Base-by-base conservation (phyloP, 1,140 invertebrate genomes). In the Camponotus vicinus region DNA sequence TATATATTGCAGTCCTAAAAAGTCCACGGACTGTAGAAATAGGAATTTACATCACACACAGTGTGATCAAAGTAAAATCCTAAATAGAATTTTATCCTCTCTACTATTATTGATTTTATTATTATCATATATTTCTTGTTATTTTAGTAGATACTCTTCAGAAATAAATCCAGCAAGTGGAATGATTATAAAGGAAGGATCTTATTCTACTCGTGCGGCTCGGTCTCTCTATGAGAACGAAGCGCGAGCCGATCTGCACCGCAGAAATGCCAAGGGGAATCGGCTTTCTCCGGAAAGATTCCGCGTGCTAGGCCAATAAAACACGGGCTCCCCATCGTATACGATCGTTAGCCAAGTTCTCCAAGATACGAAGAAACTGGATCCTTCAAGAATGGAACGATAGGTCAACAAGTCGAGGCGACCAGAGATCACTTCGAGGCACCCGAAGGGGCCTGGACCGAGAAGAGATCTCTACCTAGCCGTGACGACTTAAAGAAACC, bases 341-440 rank as follows among this genome's bases (percentile, higher is more conserved):
- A 61, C 78, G 76, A 70, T 80, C 78, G 66, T 70, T 80, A 57
- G 77, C 42, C 59, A 69, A 83, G 79, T 85, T 75, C 76, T 90
- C 61, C 79, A 86, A 83, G 86, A 70, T 57, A 76, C 76, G 91
- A 92, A 52, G 49, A 52, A 92, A 92, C 87, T 87, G 76, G 90
- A 93, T 91, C 76, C 85, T 83, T 79, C 70, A 59, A 34, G 45
- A 73, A 70, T 32, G 85, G 83, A 77, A 88, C 86, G 89, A 83
- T 92, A 78, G 91, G 90, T 93, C 92, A 93, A 93, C 92, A 92
- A 93, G 92, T 89, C 88, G 85, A 64, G 79, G 83, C 79, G 69
- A 82, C 69, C 55, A 15, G 57, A 87, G 75, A 89, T 87, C 67
- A 80, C 49, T 79, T 67, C 63, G n/a, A 57, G 63, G 57, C n/a